Evolutionary conservation across 2,113 vertebrate genomes (phyloP).

Genomic region (Chaetodon auriga): DNA sequence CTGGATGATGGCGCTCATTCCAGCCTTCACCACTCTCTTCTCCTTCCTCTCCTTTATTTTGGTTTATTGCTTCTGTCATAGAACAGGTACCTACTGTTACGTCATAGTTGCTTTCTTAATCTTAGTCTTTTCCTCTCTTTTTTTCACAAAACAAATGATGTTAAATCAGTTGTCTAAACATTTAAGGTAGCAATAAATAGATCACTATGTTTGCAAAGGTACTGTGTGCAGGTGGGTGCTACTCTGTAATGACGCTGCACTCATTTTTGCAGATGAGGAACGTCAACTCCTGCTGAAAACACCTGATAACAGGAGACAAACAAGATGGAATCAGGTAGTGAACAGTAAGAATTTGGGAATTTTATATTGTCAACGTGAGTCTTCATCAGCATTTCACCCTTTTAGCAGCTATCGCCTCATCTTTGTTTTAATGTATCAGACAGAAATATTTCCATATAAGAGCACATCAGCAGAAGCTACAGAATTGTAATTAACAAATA

Average conservation of each 20-base stretch:
- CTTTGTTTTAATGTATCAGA: neutral
- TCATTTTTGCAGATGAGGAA: conserved; percentile 29
- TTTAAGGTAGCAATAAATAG: too few species aligned
- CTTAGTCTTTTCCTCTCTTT: neutral
- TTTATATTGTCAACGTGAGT: neutral
- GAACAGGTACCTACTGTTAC: conserved; percentile 35
- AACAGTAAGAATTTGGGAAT: neutral
- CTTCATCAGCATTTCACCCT: neutral
- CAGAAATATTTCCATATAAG: neutral
- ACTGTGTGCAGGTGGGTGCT: too few species aligned
- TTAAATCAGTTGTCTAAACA: neutral
- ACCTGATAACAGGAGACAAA: neutral
- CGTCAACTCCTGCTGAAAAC: conserved; percentile 5
- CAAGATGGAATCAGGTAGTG: conserved; percentile 40
- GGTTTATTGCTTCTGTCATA: neutral
- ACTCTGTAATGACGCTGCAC: neutral
- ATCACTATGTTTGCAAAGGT: too few species aligned
- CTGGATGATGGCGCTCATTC: neutral
- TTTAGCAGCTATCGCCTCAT: neutral
- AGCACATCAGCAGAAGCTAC: neutral
- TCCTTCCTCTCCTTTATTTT: conserved; percentile 1
- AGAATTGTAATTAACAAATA: neutral
- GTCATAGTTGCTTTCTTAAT: neutral
- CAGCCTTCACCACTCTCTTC: neutral
- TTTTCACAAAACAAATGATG: neutral